A percentile compares a stretch with the other conserved stretches of the same genome.
These are phyloP conservation scores for Trachymyrmex cornetzi DNA, from an alignment of 1,140 invertebrate species.

Conservation along the genomic window DNA sequence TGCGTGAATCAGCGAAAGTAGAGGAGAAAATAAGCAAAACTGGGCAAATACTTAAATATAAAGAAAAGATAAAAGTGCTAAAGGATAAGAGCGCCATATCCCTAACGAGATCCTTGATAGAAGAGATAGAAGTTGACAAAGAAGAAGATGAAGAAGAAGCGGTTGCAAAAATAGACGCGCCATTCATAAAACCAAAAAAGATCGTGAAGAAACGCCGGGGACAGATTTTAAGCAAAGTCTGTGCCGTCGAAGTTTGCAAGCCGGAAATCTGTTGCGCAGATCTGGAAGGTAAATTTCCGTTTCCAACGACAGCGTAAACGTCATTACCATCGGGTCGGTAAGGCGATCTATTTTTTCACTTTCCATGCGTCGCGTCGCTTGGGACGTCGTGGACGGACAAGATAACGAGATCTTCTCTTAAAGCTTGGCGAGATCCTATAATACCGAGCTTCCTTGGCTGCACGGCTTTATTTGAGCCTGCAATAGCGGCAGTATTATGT, in stretches of 20 bases:
- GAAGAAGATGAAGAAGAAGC: not conserved
- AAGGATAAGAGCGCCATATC: not conserved
- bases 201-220: constrained; percentile 21
- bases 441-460: not conserved
- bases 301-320: not conserved
- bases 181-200: constrained; percentile 30
- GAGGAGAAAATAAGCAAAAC: not conserved
- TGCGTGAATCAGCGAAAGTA: not conserved
- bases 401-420: constrained; percentile 24
- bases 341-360: constrained; percentile 24
- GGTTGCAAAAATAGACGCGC: not conserved
- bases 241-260: constrained; percentile 59
- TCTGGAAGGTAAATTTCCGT: constrained; percentile 55
- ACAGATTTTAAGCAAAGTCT: constrained; percentile 50
- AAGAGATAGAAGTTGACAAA: constrained; percentile 15
- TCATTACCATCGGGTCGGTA: not conserved
- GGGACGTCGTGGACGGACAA: not conserved
- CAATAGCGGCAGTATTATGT: constrained; percentile 7
- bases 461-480: constrained; percentile 6
- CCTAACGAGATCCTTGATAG: not conserved
- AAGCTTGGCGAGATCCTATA: constrained; percentile 30
- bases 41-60: not conserved
- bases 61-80: not conserved
- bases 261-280: constrained; percentile 73
- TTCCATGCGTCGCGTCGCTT: not conserved